phyloP scores from a whole-genome alignment of 2,797 vertebrate genomes.

The Pseudocheirus occidentalis region DNA sequence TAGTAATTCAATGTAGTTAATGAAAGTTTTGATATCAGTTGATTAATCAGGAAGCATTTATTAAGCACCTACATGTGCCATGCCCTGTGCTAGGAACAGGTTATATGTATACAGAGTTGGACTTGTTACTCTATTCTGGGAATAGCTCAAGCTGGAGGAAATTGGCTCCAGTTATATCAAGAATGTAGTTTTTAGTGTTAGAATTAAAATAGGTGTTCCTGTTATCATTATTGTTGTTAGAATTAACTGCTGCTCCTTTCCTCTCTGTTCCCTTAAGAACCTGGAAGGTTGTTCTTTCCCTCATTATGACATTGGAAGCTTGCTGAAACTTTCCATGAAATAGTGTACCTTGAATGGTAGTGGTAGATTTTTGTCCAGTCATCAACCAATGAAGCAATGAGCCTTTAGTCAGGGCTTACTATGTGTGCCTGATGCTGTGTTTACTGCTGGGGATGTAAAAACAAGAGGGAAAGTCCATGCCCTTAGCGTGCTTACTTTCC shows the following conservation, averaged over 20 bases:
- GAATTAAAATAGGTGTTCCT: conserved; percentile 65
- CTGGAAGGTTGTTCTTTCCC: conserved; percentile 36
- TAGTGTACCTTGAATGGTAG: conserved; percentile 12
- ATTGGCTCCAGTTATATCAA: conserved; percentile 48
- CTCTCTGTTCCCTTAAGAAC: conserved; percentile 45
- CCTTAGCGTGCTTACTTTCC: neutral
- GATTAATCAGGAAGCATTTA: neutral
- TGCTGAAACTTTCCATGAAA: conserved; percentile 23
- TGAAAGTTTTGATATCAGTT: conserved; percentile 40
- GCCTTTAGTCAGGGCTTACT: neutral
- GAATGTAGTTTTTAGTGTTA: conserved; percentile 57
- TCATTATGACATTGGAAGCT: conserved; percentile 39
- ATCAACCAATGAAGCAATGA: neutral
- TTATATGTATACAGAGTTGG: conserved; percentile 8
- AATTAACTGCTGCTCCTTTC: neutral
- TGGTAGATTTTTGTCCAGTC: neutral
- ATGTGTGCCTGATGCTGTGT: neutral
- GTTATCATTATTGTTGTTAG: conserved; percentile 52
- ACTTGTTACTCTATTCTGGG: conserved; percentile 60
- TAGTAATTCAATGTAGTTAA: conserved; percentile 51
- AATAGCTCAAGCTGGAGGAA: conserved; percentile 51
- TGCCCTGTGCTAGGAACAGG: conserved; percentile 64
- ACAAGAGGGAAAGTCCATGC: neutral
- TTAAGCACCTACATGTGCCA: conserved; percentile 42
- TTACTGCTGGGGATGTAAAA: neutral